phyloP scores from a whole-genome alignment of 2,888 invertebrate genomes.

The Pandemis heparana region DNA sequence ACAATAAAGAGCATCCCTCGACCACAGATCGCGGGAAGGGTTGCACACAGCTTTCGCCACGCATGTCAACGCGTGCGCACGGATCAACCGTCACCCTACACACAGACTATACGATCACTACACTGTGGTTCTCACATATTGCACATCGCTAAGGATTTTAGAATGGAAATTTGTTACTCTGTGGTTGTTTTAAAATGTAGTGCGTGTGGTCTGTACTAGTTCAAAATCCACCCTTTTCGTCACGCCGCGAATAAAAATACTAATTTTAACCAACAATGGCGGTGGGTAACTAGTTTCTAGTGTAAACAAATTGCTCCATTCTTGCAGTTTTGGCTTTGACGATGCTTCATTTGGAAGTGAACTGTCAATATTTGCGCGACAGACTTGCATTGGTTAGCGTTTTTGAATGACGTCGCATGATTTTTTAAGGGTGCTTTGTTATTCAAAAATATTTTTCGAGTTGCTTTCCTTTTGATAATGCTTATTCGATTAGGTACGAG shows the following conservation, averaged over 20 bases:
- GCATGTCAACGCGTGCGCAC: conserved; percentile 59
- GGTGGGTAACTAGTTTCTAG: conserved; percentile 76
- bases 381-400: conserved; percentile 30
- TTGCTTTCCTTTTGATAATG: background rate
- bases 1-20: conserved; percentile 61
- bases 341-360: conserved; percentile 32
- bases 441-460: background rate
- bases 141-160: conserved; percentile 13
- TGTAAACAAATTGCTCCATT: conserved; percentile 82
- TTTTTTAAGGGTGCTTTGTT: conserved; percentile 19
- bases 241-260: conserved; percentile 66
- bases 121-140: conserved; percentile 40
- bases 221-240: conserved; percentile 61
- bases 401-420: conserved; percentile 34
- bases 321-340: conserved; percentile 53
- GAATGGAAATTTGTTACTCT: conserved; percentile 48
- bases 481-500: too few relatives aligned
- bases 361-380: conserved; percentile 32
- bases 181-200: conserved; percentile 44
- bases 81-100: conserved; percentile 42
- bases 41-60: conserved; percentile 77
- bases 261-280: conserved; percentile 76
- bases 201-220: conserved; percentile 43
- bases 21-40: conserved; percentile 79
- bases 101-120: conserved; percentile 49